phyloP scores from a whole-genome alignment of 2,888 invertebrate species.

The Caenorhabditis auriculariae region DNA sequence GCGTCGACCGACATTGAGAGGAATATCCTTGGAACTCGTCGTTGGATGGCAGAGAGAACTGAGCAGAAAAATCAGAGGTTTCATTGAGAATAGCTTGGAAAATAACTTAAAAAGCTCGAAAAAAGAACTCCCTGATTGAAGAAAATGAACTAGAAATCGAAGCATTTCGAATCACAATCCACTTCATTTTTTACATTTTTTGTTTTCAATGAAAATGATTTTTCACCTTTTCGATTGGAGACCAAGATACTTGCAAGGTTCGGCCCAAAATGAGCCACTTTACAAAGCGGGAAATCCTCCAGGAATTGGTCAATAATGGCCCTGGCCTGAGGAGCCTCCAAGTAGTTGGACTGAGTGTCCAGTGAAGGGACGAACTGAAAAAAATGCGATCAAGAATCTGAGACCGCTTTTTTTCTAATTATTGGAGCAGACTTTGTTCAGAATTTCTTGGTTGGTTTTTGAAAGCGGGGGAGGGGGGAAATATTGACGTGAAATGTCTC shows the following conservation, averaged over 20 bases:
- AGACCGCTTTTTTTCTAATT: neutral
- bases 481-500: too few relatives aligned
- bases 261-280: conserved; percentile 52
- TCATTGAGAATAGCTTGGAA: neutral
- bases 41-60: conserved; percentile 46
- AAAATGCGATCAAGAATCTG: neutral
- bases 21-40: conserved; percentile 47
- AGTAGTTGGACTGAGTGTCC: conserved; percentile 54
- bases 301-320: conserved; percentile 49
- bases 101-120: neutral
- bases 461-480: too few relatives aligned
- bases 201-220: too few relatives aligned
- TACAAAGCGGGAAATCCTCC: conserved; percentile 53
- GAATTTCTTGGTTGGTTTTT: too few relatives aligned
- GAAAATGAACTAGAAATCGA: neutral
- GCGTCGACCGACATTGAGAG: conserved; percentile 46
- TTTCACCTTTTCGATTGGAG: conserved; percentile 35
- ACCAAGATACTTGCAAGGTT: conserved; percentile 47
- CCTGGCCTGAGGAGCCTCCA: conserved; percentile 42
- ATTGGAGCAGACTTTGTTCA: too few relatives aligned
- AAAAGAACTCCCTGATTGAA: too few relatives aligned
- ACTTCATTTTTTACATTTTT: too few relatives aligned
- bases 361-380: conserved; percentile 53
- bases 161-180: too few relatives aligned
- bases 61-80: conserved; percentile 2